Percentiles rank a stretch among this genome's conserved stretches.
Conservation (phyloP, 2,888 invertebrate genomes). For the Ectropis crepuscularia region DNA sequence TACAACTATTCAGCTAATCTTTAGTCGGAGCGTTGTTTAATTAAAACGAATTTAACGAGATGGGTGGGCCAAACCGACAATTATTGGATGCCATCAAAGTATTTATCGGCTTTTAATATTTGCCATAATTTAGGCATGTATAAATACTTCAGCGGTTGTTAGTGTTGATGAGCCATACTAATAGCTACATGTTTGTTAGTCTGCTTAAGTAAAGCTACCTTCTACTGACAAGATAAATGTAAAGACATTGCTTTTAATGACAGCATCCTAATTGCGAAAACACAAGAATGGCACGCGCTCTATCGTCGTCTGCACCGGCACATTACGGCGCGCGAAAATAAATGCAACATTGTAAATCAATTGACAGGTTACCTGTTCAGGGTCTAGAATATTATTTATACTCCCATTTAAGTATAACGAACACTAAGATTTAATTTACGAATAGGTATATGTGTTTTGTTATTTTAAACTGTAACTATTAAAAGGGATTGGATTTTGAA, state of each 20-base stretch:
- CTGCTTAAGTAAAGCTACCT: background rate
- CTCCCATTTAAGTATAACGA: background rate
- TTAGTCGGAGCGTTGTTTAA: slow-evolving; percentile 69
- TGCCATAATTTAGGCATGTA: too few species aligned
- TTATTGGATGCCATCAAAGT: too few species aligned
- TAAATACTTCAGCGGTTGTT: too few species aligned
- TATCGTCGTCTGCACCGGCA: slow-evolving; percentile 32
- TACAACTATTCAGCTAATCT: slow-evolving; percentile 68
- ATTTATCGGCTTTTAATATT: too few species aligned
- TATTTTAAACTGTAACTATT: too few species aligned
- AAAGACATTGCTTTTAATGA: slow-evolving; percentile 42
- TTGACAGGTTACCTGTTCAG: slow-evolving; percentile 39
- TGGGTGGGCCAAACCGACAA: background rate
- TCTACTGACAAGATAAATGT: slow-evolving; percentile 13
- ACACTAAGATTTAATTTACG: too few species aligned
- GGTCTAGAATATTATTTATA: slow-evolving; percentile 10
- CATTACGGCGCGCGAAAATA: slow-evolving; percentile 48
- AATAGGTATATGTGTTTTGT: too few species aligned
- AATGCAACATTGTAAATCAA: slow-evolving; percentile 56
- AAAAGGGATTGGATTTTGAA: too few species aligned
- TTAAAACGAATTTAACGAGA: slow-evolving; percentile 72
- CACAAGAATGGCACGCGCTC: slow-evolving; percentile 49
- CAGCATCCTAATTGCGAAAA: slow-evolving; percentile 53
- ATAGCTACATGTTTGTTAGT: background rate
- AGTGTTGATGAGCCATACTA: too few species aligned